These are phyloP conservation scores for Eurois occulta DNA, from an alignment of 2,888 invertebrate genomes.

Conservation along the genomic window DNA sequence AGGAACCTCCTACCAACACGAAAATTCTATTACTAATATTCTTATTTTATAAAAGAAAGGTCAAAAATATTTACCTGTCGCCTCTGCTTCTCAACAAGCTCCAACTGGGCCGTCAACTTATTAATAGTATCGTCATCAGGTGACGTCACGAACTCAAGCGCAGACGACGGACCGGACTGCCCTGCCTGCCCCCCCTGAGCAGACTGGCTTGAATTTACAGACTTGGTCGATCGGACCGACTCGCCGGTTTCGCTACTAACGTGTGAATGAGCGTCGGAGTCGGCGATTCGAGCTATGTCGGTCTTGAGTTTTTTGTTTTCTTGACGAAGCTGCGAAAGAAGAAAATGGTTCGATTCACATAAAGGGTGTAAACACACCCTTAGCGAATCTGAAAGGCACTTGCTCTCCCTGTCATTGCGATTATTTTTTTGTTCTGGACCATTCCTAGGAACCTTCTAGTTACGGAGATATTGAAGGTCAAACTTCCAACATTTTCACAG, in stretches of 20 bases:
- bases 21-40: too few species aligned
- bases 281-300: slow-evolving; percentile 75
- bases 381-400: too few species aligned
- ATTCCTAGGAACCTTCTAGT: too few species aligned
- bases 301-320: slow-evolving; percentile 84
- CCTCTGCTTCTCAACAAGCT: slow-evolving; percentile 85
- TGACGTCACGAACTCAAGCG: slow-evolving; percentile 86
- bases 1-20: too few species aligned
- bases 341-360: too few species aligned
- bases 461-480: too few species aligned
- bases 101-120: slow-evolving; percentile 85
- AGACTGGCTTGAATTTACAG: slow-evolving; percentile 39
- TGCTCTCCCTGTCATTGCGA: too few species aligned
- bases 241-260: slow-evolving; percentile 72
- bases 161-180: slow-evolving; percentile 80
- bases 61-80: slow-evolving; percentile 76
- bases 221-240: slow-evolving; percentile 49
- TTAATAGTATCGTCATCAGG: slow-evolving; percentile 87
- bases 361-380: too few species aligned
- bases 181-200: slow-evolving; percentile 38
- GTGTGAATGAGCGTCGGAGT: slow-evolving; percentile 59
- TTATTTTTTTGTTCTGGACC: too few species aligned
- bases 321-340: slow-evolving; percentile 77
- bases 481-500: too few species aligned
- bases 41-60: not conserved